Evolutionary conservation across 2,113 vertebrate genomes (phyloP).

Genomic region (Sylvilagus bachmani): DNA sequence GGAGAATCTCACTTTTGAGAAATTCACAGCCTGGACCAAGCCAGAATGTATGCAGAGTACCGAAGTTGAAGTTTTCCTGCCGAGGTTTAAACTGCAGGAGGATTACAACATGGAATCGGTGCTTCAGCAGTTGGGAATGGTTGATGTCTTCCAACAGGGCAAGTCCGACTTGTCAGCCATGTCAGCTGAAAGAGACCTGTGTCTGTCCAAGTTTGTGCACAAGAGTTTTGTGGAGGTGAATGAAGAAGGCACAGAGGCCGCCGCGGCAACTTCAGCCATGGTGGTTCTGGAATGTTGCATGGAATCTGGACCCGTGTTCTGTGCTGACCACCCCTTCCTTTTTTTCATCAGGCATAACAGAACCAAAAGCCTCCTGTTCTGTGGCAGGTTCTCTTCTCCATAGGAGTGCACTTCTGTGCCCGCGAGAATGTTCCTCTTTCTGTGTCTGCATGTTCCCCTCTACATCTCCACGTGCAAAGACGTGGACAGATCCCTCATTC

Average conservation of each 20-base stretch:
- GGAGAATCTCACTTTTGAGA: conserved; percentile 89
- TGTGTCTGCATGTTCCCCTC: not conserved
- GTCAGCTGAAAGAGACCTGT: conserved; percentile 85
- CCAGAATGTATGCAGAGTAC: conserved; percentile 85
- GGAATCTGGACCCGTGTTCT: conserved; percentile 36
- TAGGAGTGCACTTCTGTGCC: not conserved
- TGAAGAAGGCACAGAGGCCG: conserved; percentile 95
- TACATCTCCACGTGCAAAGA: not conserved
- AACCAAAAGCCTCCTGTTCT: conserved; percentile 85
- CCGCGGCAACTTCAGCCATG: conserved; percentile 88
- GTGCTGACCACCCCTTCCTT: conserved; percentile 88
- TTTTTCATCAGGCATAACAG: conserved; percentile 89
- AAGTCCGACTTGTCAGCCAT: conserved; percentile 91
- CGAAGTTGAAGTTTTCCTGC: conserved; percentile 88
- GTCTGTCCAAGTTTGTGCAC: conserved; percentile 92
- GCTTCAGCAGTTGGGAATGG: conserved; percentile 90
- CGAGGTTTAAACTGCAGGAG: conserved; percentile 92
- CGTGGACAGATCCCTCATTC: not conserved
- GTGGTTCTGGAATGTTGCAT: conserved; percentile 77
- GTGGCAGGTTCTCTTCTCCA: conserved; percentile 87
- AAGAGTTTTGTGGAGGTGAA: conserved; percentile 94
- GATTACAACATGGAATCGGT: conserved; percentile 86
- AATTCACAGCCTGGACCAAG: conserved; percentile 89
- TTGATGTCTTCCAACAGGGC: conserved; percentile 82
- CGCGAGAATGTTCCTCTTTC: fast-evolving